Base-by-base conservation (phyloP, 1,140 invertebrate species). In the Penaeus chinensis region DNA sequence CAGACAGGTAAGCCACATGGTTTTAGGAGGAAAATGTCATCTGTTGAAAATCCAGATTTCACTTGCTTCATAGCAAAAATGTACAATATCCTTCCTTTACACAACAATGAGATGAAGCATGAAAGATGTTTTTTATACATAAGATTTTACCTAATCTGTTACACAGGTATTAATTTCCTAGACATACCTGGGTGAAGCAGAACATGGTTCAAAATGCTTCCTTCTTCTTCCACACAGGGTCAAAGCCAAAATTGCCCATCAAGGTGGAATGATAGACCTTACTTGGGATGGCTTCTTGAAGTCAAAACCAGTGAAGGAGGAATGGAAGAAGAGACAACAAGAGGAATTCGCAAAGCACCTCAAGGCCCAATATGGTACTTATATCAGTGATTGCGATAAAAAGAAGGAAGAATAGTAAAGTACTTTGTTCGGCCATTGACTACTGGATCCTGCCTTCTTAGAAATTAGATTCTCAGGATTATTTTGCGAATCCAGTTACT, bases 221-320 rank as follows among this genome's bases (percentile, higher is more conserved):
- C 69, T 63, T 63, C 24, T n/a, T 79, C 10, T 27, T 61, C 3
- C 60, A 42, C 61, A 62, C 87, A 90, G 98, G 91, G 98, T 99
- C 0, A 99, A 99, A 93, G 94, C 95, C 85, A 96, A 95, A 22
- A 99, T 99, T 90, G 97, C 98, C 1, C 94, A 95, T 91, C 95
- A 97, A 92, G 98, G 98, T 32, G 98, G 98, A 2, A 94, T 99
- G 27, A 97, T 99, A n/a, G 98, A 99, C 93, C 94, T 99, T 66
- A 96, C 98, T 92, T 99, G 98, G 98, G 89, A 90, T 47, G 89
- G 89, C 10, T 90, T 90, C 27, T 37, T 90, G 65, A 90, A 90
- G 60, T 61, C 65, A 19, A 77, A 82, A 47, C 89, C 89, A 2
- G 76, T 87, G 8, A 90, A 90, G 61, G 87, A 66, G 32, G 89